Evolutionary conservation across 2,113 vertebrate genomes (phyloP), one percentile per base, ranked within the genome.

Genomic region (Anarrhichthys ocellatus): DNA sequence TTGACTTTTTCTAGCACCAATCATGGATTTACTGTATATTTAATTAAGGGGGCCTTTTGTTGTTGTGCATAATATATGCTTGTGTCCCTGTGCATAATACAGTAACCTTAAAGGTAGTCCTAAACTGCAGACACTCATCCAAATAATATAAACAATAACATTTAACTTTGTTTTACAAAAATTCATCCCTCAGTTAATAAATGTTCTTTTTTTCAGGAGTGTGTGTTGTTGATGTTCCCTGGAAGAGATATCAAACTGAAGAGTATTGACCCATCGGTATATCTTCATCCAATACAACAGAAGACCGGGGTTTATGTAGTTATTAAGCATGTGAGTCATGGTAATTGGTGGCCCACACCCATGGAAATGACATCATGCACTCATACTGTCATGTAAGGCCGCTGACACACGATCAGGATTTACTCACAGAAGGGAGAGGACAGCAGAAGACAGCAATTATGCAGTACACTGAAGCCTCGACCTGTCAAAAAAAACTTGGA

Each of bases 291-390:
- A 71, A 2, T 36, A 61, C 7, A 29, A 72, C 52, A 72, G 62
- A 74, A 64, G 64, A 83, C 64, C 73, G 54, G 24, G 48, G 66
- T 88, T 82, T 86, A 61, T 86, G 79, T 52, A 36, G 18, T 79
- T 67, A 79, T 73, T 76, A 65, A 85, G 62, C 84, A 50, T 87
- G 75, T 88, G 83, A 87, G 81, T 92, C 82, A 88, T 80, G 32
- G 62, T 84, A 67, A 87, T 73, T 81, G 87, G 73, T 34, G 83
- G 71, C 15, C 85, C 84, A 86, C 89, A 67, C 86, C 86, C 88
- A 83, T 82, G 61, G 65, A 88, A 80, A 87, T 82, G 65, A 85
- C 70, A 86, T 90, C 86, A 85, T 87, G 83, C 74, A 29, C 68
- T 86, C 76, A 76, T 68, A 32, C 79, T 87, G 76, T 85, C 85